Percentiles rank a stretch among this genome's conserved stretches.
Conservation (phyloP, 2,113 vertebrate genomes). For the Trachemys scripta region DNA sequence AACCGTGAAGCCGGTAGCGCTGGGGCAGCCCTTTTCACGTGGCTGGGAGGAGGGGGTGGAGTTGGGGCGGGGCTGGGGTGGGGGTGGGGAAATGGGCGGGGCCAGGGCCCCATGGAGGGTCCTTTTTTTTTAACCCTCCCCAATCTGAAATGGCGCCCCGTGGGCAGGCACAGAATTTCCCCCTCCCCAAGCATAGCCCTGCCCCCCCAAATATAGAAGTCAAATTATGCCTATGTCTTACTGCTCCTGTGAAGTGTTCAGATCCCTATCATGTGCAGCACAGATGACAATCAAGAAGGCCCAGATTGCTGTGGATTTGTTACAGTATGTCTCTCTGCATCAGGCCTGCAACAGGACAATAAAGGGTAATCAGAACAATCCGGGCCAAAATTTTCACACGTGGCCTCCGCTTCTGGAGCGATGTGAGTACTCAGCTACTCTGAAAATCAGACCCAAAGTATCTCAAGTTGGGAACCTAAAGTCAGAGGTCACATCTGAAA, state of each 20-base stretch:
- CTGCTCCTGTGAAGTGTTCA: neutral
- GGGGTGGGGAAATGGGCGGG: too few relatives aligned
- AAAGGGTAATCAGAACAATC: neutral
- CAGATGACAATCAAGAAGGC: neutral
- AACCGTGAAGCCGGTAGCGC: too few relatives aligned
- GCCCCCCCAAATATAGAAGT: too few relatives aligned
- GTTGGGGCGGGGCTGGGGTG: too few relatives aligned
- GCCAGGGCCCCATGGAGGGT: too few relatives aligned
- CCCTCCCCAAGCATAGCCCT: too few relatives aligned
- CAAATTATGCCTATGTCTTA: neutral
- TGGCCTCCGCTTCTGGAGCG: accelerated
- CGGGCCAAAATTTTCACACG: neutral
- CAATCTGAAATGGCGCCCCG: neutral
- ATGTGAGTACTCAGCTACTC: too few relatives aligned
- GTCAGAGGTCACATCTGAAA: neutral
- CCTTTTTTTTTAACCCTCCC: too few relatives aligned
- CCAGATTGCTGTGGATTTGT: neutral
- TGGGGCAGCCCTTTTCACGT: too few relatives aligned
- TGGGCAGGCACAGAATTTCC: too few relatives aligned
- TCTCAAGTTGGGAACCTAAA: neutral
- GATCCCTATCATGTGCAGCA: accelerated
- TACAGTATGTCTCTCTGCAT: neutral
- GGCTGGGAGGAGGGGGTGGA: too few relatives aligned
- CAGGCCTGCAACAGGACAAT: neutral
- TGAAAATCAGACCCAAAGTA: neutral